Conservation (phyloP, 2,888 invertebrate genomes). For the Luperina testacea region DNA sequence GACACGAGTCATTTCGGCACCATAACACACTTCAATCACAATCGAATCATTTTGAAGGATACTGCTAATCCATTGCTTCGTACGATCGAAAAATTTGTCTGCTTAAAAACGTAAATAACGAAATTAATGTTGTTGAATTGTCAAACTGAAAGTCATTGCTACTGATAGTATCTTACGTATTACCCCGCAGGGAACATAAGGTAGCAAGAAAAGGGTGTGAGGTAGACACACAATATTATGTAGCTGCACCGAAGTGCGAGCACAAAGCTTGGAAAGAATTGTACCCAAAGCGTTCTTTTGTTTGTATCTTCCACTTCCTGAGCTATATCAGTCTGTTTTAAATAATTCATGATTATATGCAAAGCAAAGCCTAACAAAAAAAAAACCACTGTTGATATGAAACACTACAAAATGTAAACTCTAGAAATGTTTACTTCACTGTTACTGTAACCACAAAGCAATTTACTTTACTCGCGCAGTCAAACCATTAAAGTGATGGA, state of each 20-base stretch:
- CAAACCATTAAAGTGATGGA: constrained; percentile 13
- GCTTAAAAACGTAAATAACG: not conserved
- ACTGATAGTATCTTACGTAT: not conserved
- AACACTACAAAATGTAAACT: constrained; percentile 1
- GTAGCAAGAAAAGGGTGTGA: not conserved
- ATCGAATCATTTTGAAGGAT: too few species aligned
- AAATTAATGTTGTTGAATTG: not conserved
- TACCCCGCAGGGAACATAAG: not conserved
- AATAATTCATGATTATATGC: not conserved
- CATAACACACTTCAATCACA: too few species aligned
- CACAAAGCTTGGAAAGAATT: not conserved
- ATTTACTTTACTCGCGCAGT: constrained; percentile 27
- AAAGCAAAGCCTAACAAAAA: not conserved
- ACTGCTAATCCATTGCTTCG: not conserved
- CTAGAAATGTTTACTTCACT: not conserved
- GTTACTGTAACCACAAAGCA: not conserved
- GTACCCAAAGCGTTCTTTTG: not conserved
- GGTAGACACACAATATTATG: not conserved
- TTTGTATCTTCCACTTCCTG: not conserved
- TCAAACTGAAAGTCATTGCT: not conserved
- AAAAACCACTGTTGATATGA: not conserved
- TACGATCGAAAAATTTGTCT: not conserved
- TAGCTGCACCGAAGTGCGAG: not conserved
- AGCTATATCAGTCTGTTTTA: too few species aligned
- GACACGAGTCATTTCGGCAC: not conserved